phyloP scores from a whole-genome alignment of 2,797 vertebrate genomes.

The Propithecus deckenii region DNA sequence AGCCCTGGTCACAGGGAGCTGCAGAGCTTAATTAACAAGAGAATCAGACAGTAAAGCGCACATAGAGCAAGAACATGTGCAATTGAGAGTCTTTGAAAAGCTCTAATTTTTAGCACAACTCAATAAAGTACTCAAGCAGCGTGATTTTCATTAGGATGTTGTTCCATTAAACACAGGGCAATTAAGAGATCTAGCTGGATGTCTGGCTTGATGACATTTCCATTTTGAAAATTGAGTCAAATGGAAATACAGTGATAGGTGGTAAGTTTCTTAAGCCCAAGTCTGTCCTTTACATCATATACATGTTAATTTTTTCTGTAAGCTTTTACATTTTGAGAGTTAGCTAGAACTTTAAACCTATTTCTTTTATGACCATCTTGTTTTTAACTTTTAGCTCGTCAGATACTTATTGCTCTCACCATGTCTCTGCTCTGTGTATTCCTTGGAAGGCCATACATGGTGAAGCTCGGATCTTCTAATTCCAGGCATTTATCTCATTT shows the following conservation, averaged over 20 bases:
- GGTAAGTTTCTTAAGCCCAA: background rate
- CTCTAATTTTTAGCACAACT: background rate
- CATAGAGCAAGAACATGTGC: background rate
- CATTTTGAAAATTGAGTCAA: background rate
- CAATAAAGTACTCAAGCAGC: background rate
- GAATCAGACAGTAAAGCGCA: background rate
- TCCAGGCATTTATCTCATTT: background rate
- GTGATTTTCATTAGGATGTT: background rate
- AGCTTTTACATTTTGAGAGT: background rate
- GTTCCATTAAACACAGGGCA: background rate
- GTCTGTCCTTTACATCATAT: background rate
- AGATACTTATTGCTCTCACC: background rate
- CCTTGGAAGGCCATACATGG: background rate
- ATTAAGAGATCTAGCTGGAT: background rate
- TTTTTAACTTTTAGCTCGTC: background rate
- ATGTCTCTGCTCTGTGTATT: background rate
- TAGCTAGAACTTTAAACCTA: background rate
- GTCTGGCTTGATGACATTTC: background rate
- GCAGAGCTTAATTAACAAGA: background rate
- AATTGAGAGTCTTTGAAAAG: background rate
- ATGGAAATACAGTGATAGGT: background rate
- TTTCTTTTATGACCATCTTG: background rate
- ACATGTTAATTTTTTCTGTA: background rate
- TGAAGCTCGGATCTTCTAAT: background rate
- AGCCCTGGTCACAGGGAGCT: background rate